Percentiles rank a stretch among this genome's conserved stretches.
Conservation (phyloP, 2,888 invertebrate genomes). For the Arrhopalites spinosus region DNA sequence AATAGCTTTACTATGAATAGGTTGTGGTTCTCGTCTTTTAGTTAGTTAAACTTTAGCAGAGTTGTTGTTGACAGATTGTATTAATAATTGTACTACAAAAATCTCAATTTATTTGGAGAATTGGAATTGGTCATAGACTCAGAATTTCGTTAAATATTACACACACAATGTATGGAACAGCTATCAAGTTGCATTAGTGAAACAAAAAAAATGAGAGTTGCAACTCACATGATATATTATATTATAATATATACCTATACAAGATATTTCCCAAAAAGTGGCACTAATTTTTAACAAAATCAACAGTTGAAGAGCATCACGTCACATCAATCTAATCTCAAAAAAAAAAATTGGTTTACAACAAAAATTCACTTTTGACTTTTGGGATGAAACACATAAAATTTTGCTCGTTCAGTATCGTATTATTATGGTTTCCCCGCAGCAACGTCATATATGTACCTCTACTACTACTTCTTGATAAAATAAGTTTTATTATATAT, state of each 20-base stretch:
- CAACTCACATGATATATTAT: no score
- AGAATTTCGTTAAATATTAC: background rate
- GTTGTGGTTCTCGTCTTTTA: slow-evolving; percentile 27
- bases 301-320: slow-evolving; percentile 7
- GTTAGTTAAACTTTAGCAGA: no score
- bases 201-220: no score
- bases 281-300: background rate
- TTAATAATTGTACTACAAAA: background rate
- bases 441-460: background rate
- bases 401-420: no score
- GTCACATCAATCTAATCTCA: background rate
- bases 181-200: no score
- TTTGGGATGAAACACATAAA: background rate
- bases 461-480: slow-evolving; percentile 6
- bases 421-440: no score
- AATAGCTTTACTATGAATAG: slow-evolving; percentile 23
- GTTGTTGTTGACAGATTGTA: background rate
- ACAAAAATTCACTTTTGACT: background rate
- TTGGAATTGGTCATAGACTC: background rate
- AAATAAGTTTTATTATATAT: background rate
- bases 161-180: no score
- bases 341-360: background rate
- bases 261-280: background rate
- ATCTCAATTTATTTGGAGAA: background rate
- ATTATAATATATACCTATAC: no score